Conservation (phyloP, 2,113 vertebrate species). For the Microcebus ravelobensis region DNA sequence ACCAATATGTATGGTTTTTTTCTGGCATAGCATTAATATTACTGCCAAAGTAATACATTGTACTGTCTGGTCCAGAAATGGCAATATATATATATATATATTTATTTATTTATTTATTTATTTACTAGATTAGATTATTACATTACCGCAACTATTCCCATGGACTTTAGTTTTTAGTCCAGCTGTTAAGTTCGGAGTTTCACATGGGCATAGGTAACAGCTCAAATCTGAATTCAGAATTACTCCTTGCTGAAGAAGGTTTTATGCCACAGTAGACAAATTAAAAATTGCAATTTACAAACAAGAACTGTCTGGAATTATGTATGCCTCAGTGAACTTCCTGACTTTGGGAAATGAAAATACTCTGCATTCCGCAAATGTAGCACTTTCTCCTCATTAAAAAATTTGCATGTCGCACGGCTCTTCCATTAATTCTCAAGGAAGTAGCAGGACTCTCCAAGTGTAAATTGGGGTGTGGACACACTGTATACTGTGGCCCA, state of each 20-base stretch:
- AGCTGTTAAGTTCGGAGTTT: background rate
- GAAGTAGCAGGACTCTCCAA: background rate
- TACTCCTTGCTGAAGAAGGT: background rate
- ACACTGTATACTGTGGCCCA: background rate
- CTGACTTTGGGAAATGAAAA: constrained; percentile 69
- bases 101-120: background rate
- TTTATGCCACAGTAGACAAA: constrained; percentile 53
- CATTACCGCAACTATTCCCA: background rate
- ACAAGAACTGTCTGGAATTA: constrained; percentile 29
- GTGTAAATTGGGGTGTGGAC: constrained; percentile 48
- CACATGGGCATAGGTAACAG: background rate
- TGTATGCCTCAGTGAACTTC: constrained; percentile 58
- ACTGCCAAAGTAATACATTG: background rate
- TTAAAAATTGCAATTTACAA: constrained; percentile 58
- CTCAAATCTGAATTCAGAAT: constrained; percentile 37
- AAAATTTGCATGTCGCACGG: constrained; percentile 26
- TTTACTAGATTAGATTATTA: background rate
- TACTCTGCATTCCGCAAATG: constrained; percentile 57
- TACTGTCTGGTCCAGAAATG: background rate
- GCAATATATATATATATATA: background rate
- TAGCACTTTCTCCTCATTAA: constrained; percentile 71
- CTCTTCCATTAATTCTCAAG: constrained; percentile 42
- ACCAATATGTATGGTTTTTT: constrained; percentile 3
- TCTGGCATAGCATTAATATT: background rate
- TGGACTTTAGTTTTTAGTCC: constrained; percentile 24